Evolutionary conservation across 1,140 invertebrate species (phyloP), one percentile per base, ranked within the genome.

Genomic region (Trichoplusia ni): DNA sequence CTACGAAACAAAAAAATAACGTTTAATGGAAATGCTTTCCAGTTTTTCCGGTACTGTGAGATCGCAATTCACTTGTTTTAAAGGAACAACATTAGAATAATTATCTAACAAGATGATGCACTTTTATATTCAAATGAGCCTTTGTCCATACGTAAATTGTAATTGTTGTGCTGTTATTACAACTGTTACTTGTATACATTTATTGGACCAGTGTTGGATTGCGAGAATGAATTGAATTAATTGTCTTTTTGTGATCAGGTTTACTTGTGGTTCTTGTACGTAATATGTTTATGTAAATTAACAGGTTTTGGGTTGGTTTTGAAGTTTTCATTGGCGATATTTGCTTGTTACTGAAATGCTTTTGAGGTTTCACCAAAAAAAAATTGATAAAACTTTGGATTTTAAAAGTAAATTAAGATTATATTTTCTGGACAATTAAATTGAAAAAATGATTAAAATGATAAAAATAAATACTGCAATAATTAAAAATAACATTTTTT

Each of bases 21-120:
- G 49, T 68, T 73, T 79, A 80, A 71, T 69, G 67, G 72, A 75
- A 82, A 78, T 73, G 69, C 78, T 86, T 81, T 82, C 82, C 84
- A 71, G 84, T 89, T 89, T 86, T 89, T 86, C 84, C 85, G 82
- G 84, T 85, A 77, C 49, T 38, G 67, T 81, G 75, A 76, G 67
- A 71, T 53, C 51, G 62, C 61, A 58, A 75, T 77, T 73, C 70
- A 74, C 64, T 64, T 63, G 51, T 71, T 67, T 74, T 67, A 74
- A 82, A 80, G 64, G 75, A 86, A 84, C 77, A 67, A 77, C 73
- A 81, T 81, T 74, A 75, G 68, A 77, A 75, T 81, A 77, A 86
- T 79, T 74, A 64, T 69, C 58, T 67, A 40, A 67, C 16, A 44
- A 19, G 37, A 58, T 16, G 44, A 68, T 63, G 42, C 53, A 76